phyloP scores from a whole-genome alignment of 2,797 vertebrate genomes.

The Helicolenus hilgendorfi region DNA sequence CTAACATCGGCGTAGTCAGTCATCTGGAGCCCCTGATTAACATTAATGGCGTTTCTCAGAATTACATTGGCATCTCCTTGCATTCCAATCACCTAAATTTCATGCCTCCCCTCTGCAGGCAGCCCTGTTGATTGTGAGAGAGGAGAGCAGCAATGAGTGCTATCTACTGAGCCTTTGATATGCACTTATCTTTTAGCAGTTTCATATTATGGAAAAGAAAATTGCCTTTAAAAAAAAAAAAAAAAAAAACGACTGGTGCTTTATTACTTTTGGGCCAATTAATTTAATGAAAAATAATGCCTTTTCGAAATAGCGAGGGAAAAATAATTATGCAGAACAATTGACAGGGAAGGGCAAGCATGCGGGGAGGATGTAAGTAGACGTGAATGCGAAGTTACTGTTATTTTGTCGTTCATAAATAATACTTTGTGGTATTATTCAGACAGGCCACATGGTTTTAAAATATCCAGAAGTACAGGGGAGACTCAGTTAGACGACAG shows the following conservation, averaged over 20 bases:
- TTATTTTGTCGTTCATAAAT: conserved; percentile 37
- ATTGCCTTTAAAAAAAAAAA: conserved; percentile 79
- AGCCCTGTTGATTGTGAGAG: conserved; percentile 74
- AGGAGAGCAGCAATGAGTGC: conserved; percentile 62
- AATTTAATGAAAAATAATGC: conserved; percentile 81
- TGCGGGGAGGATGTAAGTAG: conserved; percentile 20
- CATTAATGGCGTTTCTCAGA: conserved; percentile 76
- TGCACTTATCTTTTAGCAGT: conserved; percentile 82
- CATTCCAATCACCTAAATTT: conserved; percentile 83
- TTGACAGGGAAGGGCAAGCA: conserved; percentile 65
- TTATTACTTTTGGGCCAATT: conserved; percentile 84
- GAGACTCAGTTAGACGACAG: conserved; percentile 46
- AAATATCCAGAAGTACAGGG: conserved; percentile 7
- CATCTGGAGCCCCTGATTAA: conserved; percentile 75
- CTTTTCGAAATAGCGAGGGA: conserved; percentile 56
- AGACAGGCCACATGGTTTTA: not conserved
- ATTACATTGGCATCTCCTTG: conserved; percentile 71
- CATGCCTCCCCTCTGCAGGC: conserved; percentile 79
- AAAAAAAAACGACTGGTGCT: conserved; percentile 72
- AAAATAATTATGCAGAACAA: conserved; percentile 79
- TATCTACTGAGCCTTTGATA: conserved; percentile 85
- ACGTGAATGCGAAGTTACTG: conserved; percentile 33
- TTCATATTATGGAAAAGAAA: conserved; percentile 81
- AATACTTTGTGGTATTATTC: conserved; percentile 19
- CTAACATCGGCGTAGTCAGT: conserved; percentile 52